Evolutionary conservation across 2,888 invertebrate species (phyloP).

Genomic region (Pseudococcus longispinus): DNA sequence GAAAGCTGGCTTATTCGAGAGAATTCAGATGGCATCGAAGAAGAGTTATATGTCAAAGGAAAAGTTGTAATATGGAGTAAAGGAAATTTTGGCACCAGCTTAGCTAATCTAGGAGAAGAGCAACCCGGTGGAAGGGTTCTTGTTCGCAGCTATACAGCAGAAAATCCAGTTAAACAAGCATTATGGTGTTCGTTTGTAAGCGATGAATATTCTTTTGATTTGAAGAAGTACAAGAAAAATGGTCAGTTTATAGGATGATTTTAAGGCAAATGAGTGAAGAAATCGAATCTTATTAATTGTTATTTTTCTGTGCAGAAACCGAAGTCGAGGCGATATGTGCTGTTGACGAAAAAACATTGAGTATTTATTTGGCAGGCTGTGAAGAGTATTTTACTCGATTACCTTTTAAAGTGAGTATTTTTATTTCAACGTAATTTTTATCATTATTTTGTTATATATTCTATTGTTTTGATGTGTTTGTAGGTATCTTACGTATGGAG

Average conservation of each 20-base stretch:
- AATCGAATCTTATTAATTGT: neutral
- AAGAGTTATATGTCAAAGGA: conserved; percentile 86
- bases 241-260: neutral
- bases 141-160: conserved; percentile 79
- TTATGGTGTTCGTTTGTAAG: conserved; percentile 72
- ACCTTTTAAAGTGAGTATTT: conserved; percentile 69
- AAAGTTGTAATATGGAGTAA: conserved; percentile 79
- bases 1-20: conserved; percentile 69
- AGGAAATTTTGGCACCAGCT: conserved; percentile 59
- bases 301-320: conserved; percentile 56
- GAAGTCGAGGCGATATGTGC: conserved; percentile 70
- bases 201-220: conserved; percentile 1
- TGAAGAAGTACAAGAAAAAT: conserved; percentile 18
- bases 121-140: conserved; percentile 61
- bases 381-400: conserved; percentile 83
- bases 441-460: neutral
- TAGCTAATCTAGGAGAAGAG: conserved; percentile 58
- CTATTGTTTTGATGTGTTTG: conserved; percentile 62
- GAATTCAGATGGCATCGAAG: conserved; percentile 71
- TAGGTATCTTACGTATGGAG: conserved; percentile 84
- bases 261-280: neutral
- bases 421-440: neutral
- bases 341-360: conserved; percentile 77
- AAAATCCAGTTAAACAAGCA: conserved; percentile 82
- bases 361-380: conserved; percentile 79